These are phyloP conservation scores for Agriopis aurantiaria DNA, from an alignment of 2,888 invertebrate genomes.

Conservation along the genomic window DNA sequence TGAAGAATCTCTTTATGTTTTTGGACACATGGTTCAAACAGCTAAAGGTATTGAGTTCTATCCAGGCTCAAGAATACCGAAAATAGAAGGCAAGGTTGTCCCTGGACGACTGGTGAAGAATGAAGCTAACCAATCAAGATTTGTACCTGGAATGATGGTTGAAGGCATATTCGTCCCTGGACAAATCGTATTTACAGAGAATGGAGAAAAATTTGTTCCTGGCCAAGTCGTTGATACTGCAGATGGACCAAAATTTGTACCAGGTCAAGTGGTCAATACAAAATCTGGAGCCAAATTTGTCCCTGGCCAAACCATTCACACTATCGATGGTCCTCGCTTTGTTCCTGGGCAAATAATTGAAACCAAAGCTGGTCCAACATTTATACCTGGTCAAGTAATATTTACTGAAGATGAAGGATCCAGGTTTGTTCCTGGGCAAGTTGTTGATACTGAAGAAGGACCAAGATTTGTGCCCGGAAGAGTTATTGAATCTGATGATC, in stretches of 20 bases:
- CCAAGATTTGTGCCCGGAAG: constrained; percentile 91
- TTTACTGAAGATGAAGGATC: constrained; percentile 87
- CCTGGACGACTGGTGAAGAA: constrained; percentile 88
- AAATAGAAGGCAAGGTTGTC: constrained; percentile 86
- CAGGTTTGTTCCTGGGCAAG: constrained; percentile 89
- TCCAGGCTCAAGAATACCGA: constrained; percentile 84
- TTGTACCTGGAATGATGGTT: constrained; percentile 90
- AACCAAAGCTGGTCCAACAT: constrained; percentile 91
- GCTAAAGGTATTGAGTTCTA: constrained; percentile 89
- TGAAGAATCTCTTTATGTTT: constrained; percentile 84
- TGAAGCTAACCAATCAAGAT: constrained; percentile 87
- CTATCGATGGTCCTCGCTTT: constrained; percentile 90
- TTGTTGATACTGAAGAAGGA: constrained; percentile 90
- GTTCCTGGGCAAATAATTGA: constrained; percentile 93
- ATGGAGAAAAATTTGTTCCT: constrained; percentile 90
- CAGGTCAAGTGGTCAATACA: constrained; percentile 91
- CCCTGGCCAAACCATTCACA: constrained; percentile 91
- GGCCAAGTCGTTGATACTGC: constrained; percentile 91
- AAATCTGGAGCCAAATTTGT: constrained; percentile 88
- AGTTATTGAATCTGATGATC: constrained; percentile 90
- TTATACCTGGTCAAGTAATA: constrained; percentile 93
- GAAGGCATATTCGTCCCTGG: constrained; percentile 90
- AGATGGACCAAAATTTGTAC: constrained; percentile 90
- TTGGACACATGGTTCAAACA: constrained; percentile 89
- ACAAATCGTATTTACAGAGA: constrained; percentile 89